Evolutionary conservation across 1,140 invertebrate species (phyloP).

Genomic region (Meloidogyne hapla): DNA sequence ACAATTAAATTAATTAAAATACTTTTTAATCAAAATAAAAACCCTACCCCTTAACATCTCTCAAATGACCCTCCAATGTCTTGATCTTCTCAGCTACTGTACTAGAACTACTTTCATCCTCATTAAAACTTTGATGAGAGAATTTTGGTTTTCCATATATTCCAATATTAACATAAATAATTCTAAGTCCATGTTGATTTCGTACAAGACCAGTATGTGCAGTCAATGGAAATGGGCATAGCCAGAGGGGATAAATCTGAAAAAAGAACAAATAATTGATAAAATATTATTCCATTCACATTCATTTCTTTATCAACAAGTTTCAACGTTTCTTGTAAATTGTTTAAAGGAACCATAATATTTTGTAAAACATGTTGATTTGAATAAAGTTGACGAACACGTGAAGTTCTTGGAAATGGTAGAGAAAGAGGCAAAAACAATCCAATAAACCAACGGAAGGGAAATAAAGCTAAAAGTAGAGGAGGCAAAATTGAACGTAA

Average conservation of each 20-base stretch:
- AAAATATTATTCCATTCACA: constrained; percentile 4
- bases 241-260: constrained; percentile 79
- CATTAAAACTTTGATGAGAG: background rate
- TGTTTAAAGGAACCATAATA: constrained; percentile 75
- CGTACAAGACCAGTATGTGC: constrained; percentile 74
- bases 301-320: constrained; percentile 72
- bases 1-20: too few relatives aligned
- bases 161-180: constrained; percentile 76
- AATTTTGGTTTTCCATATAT: constrained; percentile 72
- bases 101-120: background rate
- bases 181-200: constrained; percentile 46
- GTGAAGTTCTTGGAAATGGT: constrained; percentile 65
- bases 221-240: constrained; percentile 77
- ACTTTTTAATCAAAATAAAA: background rate
- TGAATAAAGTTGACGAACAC: constrained; percentile 68
- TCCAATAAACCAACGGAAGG: constrained; percentile 11
- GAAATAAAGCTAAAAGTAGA: constrained; percentile 67
- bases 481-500: constrained; percentile 76
- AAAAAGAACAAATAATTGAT: background rate
- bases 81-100: constrained; percentile 70
- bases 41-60: constrained; percentile 71
- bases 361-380: constrained; percentile 78
- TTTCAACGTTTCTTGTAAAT: constrained; percentile 70
- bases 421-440: constrained; percentile 9
- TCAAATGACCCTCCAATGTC: constrained; percentile 74